These are phyloP conservation scores for Steatocranus sp. DNA, from an alignment of 2,797 vertebrate species.

Conservation along the genomic window DNA sequence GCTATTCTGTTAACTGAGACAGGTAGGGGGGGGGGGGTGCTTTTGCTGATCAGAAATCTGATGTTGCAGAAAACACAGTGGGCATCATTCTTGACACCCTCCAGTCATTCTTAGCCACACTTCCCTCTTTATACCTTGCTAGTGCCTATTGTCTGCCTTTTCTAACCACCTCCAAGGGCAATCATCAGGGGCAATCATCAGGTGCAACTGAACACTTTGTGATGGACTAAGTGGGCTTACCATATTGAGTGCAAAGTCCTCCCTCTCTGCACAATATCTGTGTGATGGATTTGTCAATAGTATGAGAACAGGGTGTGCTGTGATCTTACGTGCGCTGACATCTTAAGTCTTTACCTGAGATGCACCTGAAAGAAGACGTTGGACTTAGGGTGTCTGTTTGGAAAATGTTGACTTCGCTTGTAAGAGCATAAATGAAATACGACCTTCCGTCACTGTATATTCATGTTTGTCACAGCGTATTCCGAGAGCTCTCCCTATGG, in stretches of 20 bases:
- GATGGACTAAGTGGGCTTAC: slow-evolving; percentile 27
- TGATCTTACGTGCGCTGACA: neutral
- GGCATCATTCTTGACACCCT: slow-evolving; percentile 42
- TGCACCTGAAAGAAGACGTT: neutral
- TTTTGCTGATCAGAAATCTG: slow-evolving; percentile 40
- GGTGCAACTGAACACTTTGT: slow-evolving; percentile 45
- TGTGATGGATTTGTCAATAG: slow-evolving; percentile 23
- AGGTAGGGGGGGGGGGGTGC: neutral
- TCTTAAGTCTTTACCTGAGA: neutral
- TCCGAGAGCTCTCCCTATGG: neutral
- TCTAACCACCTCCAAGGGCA: too few species aligned
- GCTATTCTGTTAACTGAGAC: slow-evolving; percentile 31
- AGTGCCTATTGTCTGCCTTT: slow-evolving; percentile 48
- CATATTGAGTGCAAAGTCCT: neutral
- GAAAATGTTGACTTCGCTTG: slow-evolving; percentile 30
- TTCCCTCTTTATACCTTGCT: slow-evolving; percentile 22
- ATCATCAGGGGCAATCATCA: slow-evolving; percentile 15
- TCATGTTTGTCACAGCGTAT: slow-evolving; percentile 7
- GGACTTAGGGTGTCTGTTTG: neutral
- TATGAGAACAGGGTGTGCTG: slow-evolving; percentile 17
- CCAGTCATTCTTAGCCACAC: slow-evolving; percentile 22
- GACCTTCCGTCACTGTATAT: neutral
- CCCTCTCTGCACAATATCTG: slow-evolving; percentile 1
- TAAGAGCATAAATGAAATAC: slow-evolving; percentile 5
- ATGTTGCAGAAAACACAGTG: slow-evolving; percentile 35